Evolutionary conservation across 1,140 invertebrate genomes (phyloP), one percentile per base, ranked within the genome.

Genomic region (Pseudomyrmex gracilis): DNA sequence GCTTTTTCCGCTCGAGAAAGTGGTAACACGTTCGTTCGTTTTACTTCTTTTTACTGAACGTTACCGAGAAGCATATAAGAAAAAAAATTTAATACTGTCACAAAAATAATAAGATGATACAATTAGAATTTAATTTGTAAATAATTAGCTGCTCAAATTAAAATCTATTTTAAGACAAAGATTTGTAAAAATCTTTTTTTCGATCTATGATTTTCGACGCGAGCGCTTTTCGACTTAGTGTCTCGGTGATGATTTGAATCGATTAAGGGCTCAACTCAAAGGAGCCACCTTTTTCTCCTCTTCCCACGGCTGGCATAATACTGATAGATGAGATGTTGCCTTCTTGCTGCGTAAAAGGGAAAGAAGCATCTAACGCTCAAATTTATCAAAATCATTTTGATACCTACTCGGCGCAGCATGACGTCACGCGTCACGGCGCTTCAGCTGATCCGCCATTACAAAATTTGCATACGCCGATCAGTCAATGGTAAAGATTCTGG

Each of bases 301-400:
- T 87, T 91, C 87, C 84, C 90, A 90, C 86, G 88, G 85, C 68
- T 86, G 76, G 82, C 86, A 87, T 92, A 92, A 92, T 92, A 88
- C 89, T 92, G 91, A 92, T 90, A 90, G 92, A 92, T 92, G 91
- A 90, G 83, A 85, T 83, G 80, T 64, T 76, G 24, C 82, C 61
- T 87, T 85, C 82, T 89, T 82, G 64, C 58, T 58, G 71, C 61
- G 85, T 57, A 34, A 83, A 70, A 82, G 66, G 84, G 87, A 71
- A 83, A 83, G 82, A 78, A 76, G 60, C n/a, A 83, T 82, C 84
- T 82, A 88, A 76, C 87, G 73, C 85, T 87, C 83, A 88, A 90
- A 92, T 92, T 92, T 91, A 92, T 92, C 90, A 92, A 90, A 90
- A 90, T 90, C 88, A 91, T 88, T 90, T 92, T 88, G 88, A 90